phyloP scores from a whole-genome alignment of 2,888 invertebrate genomes.

The Clepsis dumicolana region DNA sequence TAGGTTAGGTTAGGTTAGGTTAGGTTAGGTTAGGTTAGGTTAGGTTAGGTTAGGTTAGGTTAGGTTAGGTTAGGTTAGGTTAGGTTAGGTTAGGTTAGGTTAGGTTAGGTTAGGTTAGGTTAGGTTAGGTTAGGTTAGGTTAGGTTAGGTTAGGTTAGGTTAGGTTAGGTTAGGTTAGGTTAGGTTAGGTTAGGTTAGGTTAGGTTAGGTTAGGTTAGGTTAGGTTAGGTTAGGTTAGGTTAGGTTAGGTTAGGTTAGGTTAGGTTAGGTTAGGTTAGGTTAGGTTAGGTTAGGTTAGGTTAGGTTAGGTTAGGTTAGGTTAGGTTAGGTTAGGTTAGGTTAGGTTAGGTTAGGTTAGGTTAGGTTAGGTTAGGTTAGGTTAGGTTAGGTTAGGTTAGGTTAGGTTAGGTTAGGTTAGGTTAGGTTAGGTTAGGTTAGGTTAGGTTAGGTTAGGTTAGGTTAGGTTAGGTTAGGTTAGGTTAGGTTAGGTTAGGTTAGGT shows the following conservation, averaged over 20 bases:
- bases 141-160: too few species aligned
- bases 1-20: constrained; percentile 42
- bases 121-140: constrained; percentile 22
- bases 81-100: constrained; percentile 42
- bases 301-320: too few species aligned
- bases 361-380: constrained; percentile 11
- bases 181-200: not conserved
- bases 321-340: constrained; percentile 11
- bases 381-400: constrained; percentile 11
- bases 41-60: constrained; percentile 42
- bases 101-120: constrained; percentile 41
- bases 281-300: constrained; percentile 16
- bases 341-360: constrained; percentile 11
- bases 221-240: constrained; percentile 6
- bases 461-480: constrained; percentile 11
- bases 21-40: constrained; percentile 42
- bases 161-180: too few species aligned
- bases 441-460: constrained; percentile 11
- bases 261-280: constrained; percentile 17
- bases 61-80: constrained; percentile 42
- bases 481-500: constrained; percentile 11
- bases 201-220: not conserved
- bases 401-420: constrained; percentile 11
- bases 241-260: constrained; percentile 17
- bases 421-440: constrained; percentile 11